These are phyloP conservation scores for Lathronympha strigana DNA, from an alignment of 2,888 invertebrate genomes.

Conservation along the genomic window DNA sequence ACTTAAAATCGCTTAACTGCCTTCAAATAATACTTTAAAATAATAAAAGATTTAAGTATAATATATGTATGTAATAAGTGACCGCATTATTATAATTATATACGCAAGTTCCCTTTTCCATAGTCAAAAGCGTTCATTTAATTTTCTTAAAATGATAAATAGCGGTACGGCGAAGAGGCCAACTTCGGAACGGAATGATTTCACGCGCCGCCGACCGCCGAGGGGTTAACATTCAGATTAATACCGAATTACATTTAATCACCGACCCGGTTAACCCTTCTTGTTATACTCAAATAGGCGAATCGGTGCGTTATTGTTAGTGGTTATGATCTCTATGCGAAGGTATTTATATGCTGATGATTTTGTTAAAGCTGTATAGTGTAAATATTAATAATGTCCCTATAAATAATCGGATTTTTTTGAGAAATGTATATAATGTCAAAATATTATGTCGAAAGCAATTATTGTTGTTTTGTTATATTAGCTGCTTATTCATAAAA, in stretches of 20 bases:
- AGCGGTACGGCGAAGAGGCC: slow-evolving; percentile 64
- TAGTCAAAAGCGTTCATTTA: slow-evolving; percentile 30
- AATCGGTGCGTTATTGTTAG: slow-evolving; percentile 63
- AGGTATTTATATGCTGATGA: not conserved
- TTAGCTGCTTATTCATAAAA: too few species aligned
- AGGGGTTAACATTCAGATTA: slow-evolving; percentile 71
- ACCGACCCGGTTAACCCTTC: slow-evolving; percentile 70
- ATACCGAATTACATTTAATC: slow-evolving; percentile 75
- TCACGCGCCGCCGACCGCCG: slow-evolving; percentile 73
- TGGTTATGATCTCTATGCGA: slow-evolving; percentile 5
- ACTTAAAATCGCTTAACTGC: too few species aligned
- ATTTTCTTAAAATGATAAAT: slow-evolving; percentile 41
- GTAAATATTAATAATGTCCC: too few species aligned
- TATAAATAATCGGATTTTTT: too few species aligned
- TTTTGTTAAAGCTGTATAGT: too few species aligned
- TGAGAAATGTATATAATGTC: too few species aligned
- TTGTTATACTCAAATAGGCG: slow-evolving; percentile 70
- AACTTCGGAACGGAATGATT: slow-evolving; percentile 81
- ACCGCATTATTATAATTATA: slow-evolving; percentile 2
- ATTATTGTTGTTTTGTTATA: too few species aligned
- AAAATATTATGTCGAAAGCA: too few species aligned
- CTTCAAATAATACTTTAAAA: too few species aligned
- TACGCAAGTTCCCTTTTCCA: slow-evolving; percentile 10
- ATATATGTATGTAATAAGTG: too few species aligned
- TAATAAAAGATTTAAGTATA: too few species aligned